These are phyloP conservation scores for Ctena decussata DNA, from an alignment of 2,888 invertebrate genomes.

Conservation along the genomic window DNA sequence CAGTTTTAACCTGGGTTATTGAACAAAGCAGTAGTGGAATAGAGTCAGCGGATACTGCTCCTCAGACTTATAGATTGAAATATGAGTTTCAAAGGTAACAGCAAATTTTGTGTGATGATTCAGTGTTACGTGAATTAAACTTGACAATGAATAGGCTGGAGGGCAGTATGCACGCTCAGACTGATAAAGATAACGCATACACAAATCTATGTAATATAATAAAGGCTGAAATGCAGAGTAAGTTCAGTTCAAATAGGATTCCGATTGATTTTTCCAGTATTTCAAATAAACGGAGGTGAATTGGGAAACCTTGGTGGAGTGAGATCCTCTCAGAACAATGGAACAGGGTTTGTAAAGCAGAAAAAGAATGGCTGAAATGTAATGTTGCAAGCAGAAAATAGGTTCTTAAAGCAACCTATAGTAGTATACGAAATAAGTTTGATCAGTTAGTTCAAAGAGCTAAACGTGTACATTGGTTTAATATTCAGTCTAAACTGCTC, in stretches of 20 bases:
- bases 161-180: neutral
- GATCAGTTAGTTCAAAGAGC: neutral
- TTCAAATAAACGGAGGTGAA: neutral
- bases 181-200: neutral
- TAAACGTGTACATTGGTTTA: neutral
- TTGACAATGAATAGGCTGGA: neutral
- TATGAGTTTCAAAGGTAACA: too few relatives aligned
- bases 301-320: conserved; percentile 11
- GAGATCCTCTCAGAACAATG: neutral
- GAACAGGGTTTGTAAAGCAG: neutral
- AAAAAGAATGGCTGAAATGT: conserved; percentile 7
- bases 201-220: neutral
- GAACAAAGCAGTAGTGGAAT: too few relatives aligned
- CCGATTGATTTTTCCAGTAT: neutral
- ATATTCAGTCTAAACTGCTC: neutral
- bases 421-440: neutral
- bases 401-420: neutral
- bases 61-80: too few relatives aligned
- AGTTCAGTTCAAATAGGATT: neutral
- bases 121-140: neutral
- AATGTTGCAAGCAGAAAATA: neutral
- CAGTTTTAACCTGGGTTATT: too few relatives aligned
- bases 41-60: too few relatives aligned
- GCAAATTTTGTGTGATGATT: too few relatives aligned
- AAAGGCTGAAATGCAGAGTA: neutral